Conservation (phyloP, 2,888 invertebrate species). For the Ophion obscuratus region DNA sequence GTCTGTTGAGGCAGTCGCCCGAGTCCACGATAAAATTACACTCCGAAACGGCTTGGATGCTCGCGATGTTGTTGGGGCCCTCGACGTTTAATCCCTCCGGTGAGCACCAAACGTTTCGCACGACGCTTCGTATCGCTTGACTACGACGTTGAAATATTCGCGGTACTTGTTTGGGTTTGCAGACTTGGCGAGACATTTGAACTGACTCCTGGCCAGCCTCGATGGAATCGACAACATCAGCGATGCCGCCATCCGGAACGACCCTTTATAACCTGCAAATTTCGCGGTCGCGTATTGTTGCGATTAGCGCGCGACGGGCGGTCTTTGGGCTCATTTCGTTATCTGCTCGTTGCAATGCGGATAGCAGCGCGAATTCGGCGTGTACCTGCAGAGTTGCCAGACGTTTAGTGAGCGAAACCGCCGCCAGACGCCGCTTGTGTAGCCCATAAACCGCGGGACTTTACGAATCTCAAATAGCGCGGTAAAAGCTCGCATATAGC, state of each 20-base stretch:
- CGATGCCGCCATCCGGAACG: slow-evolving; percentile 65
- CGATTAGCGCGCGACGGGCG: neutral
- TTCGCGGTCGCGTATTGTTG: neutral
- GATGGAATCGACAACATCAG: slow-evolving; percentile 57
- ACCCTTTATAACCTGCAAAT: slow-evolving; percentile 66
- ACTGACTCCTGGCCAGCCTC: slow-evolving; percentile 69
- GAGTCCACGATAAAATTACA: slow-evolving; percentile 9
- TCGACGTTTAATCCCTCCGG: slow-evolving; percentile 56
- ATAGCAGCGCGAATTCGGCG: neutral
- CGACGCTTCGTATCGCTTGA: slow-evolving; percentile 60
- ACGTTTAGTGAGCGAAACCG: no score
- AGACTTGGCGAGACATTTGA: slow-evolving; percentile 80
- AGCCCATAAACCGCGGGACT: no score
- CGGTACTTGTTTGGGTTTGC: slow-evolving; percentile 77
- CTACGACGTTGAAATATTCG: slow-evolving; percentile 76
- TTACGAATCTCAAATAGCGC: no score
- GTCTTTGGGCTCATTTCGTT: neutral
- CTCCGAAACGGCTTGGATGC: slow-evolving; percentile 31
- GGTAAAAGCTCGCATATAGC: no score
- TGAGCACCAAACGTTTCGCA: slow-evolving; percentile 47
- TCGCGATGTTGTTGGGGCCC: slow-evolving; percentile 32
- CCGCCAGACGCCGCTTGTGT: no score
- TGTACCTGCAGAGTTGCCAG: no score
- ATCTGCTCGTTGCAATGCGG: neutral
- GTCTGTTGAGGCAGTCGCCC: slow-evolving; percentile 3